Evolutionary conservation across 1,140 invertebrate genomes (phyloP).

Genomic region (Caenorhabditis remanei): DNA sequence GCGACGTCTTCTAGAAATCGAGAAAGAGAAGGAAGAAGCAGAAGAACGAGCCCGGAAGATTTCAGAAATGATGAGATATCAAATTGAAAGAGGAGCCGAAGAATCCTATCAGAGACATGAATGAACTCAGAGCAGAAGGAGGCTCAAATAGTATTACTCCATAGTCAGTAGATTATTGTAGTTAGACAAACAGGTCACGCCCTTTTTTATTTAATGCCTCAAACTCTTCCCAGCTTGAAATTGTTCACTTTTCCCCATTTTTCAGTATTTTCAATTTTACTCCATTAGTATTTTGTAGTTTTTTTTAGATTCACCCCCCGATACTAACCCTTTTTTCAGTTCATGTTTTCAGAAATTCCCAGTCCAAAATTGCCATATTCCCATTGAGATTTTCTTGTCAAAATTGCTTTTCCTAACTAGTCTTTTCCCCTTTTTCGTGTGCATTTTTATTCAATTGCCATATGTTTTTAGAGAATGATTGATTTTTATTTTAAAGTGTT

Average conservation of each 20-base stretch:
- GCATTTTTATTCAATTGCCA: no score
- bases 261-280: not conserved
- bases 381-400: slow-evolving; percentile 20
- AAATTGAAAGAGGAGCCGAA: slow-evolving; percentile 39
- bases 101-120: slow-evolving; percentile 9
- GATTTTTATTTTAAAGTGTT: no score
- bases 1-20: slow-evolving; percentile 22
- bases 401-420: not conserved
- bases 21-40: slow-evolving; percentile 1
- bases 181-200: not conserved
- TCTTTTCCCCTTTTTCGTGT: no score
- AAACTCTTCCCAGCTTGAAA: no score
- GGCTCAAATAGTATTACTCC: no score
- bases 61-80: slow-evolving; percentile 45
- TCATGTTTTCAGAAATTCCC: not conserved
- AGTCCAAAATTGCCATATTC: slow-evolving; percentile 1
- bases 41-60: slow-evolving; percentile 22
- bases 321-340: not conserved
- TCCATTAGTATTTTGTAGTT: not conserved
- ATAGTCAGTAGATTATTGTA: not conserved
- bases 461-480: no score
- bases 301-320: not conserved
- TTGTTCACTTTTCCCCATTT: not conserved
- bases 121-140: no score
- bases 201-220: not conserved